Evolutionary conservation across 2,113 vertebrate genomes (phyloP).

Genomic region (Ailuropoda melanoleuca): DNA sequence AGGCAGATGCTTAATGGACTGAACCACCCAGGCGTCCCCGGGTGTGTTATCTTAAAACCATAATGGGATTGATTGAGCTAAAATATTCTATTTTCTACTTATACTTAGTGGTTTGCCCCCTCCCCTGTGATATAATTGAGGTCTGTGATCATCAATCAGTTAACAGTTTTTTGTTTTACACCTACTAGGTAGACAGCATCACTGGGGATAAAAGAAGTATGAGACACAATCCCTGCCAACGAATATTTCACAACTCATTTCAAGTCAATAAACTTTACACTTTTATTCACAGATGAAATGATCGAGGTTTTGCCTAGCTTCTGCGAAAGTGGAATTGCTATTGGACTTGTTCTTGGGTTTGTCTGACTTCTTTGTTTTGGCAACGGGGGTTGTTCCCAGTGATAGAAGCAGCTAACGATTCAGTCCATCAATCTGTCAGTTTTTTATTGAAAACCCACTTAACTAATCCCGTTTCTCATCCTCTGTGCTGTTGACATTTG

Average conservation of each 20-base stretch:
- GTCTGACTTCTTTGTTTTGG: conserved; percentile 26
- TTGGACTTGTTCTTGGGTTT: not conserved
- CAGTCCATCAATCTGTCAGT: not conserved
- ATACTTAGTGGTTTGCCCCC: not conserved
- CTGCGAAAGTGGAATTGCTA: conserved; percentile 5
- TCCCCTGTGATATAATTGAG: not conserved
- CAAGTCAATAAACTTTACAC: conserved; percentile 6
- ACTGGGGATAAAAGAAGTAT: not conserved
- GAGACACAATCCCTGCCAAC: not conserved
- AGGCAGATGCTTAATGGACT: too few relatives aligned
- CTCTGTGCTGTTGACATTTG: not conserved
- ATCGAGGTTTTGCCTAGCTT: not conserved
- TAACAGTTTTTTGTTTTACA: not conserved
- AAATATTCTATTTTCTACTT: not conserved
- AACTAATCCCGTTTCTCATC: not conserved
- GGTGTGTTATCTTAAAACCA: conserved; percentile 23
- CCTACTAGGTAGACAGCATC: not conserved
- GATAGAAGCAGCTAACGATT: not conserved
- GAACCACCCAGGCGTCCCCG: too few relatives aligned
- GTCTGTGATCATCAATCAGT: not conserved
- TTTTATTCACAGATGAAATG: not conserved
- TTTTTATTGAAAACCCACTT: conserved; percentile 48
- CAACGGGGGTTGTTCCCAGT: not conserved
- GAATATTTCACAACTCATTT: not conserved
- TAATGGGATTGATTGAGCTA: not conserved